Percentiles rank a stretch among this genome's conserved stretches.
Conservation (phyloP, 2,888 invertebrate genomes). For the Scrobipalpa costella region DNA sequence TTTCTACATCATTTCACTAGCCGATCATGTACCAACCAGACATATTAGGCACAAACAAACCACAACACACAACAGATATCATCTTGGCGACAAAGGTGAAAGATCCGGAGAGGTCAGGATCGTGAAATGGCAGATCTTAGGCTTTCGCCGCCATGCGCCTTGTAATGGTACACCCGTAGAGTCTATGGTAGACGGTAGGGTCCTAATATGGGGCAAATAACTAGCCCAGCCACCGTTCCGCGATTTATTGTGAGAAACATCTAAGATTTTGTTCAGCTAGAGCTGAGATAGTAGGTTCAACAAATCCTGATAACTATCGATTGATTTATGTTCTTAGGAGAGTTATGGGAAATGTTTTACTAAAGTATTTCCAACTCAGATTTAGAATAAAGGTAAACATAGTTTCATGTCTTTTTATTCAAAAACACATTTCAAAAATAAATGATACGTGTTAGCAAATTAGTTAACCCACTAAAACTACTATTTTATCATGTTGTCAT, state of each 20-base stretch:
- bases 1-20: no score
- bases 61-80: conserved; percentile 6
- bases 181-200: background rate
- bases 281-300: background rate
- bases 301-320: background rate
- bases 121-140: conserved; percentile 26
- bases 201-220: conserved; percentile 18
- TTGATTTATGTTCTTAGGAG: background rate
- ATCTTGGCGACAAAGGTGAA: conserved; percentile 22
- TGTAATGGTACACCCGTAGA: no score
- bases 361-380: no score
- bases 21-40: no score
- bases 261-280: conserved; percentile 19
- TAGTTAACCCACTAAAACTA: no score
- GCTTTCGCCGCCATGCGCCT: conserved; percentile 20
- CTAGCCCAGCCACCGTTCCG: conserved; percentile 6
- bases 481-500: no score
- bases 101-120: conserved; percentile 21
- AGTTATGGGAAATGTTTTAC: background rate
- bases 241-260: conserved; percentile 18
- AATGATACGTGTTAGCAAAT: no score
- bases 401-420: no score
- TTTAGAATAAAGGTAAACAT: no score
- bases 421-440: no score
- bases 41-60: no score